phyloP scores from a whole-genome alignment of 2,888 invertebrate genomes.

The Spodoptera exigua region DNA sequence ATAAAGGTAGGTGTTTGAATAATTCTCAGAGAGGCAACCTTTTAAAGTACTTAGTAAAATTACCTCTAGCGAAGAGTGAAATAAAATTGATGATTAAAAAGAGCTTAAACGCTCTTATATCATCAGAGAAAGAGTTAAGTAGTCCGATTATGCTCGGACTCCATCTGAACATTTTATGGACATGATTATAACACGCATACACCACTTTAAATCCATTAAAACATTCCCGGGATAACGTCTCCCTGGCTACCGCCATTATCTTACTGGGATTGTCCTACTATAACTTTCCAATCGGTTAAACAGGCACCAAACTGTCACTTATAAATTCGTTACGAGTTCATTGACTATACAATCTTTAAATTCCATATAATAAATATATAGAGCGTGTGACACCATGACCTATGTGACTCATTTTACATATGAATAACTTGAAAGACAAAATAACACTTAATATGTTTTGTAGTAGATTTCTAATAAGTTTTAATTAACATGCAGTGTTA shows the following conservation, averaged over 20 bases:
- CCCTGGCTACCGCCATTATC: conserved; percentile 72
- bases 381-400: conserved; percentile 30
- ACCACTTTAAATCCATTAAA: conserved; percentile 84
- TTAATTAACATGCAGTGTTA: too few species aligned
- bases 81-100: conserved; percentile 40
- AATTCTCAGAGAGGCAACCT: conserved; percentile 6
- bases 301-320: conserved; percentile 63
- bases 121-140: conserved; percentile 48
- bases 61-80: conserved; percentile 19
- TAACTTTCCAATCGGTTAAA: conserved; percentile 70
- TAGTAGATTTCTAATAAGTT: too few species aligned
- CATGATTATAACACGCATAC: conserved; percentile 78
- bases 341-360: conserved; percentile 68
- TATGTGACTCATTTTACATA: conserved; percentile 25
- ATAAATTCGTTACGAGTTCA: conserved; percentile 73
- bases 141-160: conserved; percentile 59
- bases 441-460: conserved; percentile 1
- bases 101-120: conserved; percentile 22
- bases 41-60: conserved; percentile 1
- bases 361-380: conserved; percentile 62
- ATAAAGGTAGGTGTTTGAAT: conserved; percentile 10
- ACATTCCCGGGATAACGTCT: conserved; percentile 76
- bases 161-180: conserved; percentile 71
- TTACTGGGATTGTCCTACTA: conserved; percentile 68
- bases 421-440: too few species aligned